Base-by-base conservation (phyloP, 2,797 vertebrate species). In the Paratrypauchen microcephalus region DNA sequence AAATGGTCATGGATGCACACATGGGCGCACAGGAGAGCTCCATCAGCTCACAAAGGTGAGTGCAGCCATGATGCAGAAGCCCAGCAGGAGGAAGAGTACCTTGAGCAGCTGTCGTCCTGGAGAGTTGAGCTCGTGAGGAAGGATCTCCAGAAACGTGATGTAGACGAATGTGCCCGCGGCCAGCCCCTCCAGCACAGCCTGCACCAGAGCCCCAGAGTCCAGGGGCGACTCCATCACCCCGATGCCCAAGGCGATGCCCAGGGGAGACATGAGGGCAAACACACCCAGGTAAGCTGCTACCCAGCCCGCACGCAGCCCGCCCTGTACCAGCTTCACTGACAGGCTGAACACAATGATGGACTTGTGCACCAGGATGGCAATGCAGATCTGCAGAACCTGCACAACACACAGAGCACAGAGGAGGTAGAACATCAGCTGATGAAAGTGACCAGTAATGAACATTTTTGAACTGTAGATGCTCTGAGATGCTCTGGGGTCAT, bases 91-190 rank as follows among this genome's bases (percentile, higher is more conserved):
- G 85, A 96, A 96, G 65, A 94, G 66, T 78, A 95, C 95, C 82
- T 97, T 97, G 70, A 93, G 88, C 13, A 97, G 90, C 81, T 94
- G 95, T 66, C 79, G 87, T 71, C 93, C 94, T 0, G 91, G 89
- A 1, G 93, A 88, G 84, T 94, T 95, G 54, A 97, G 92, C 71
- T 97, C 95, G 13, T 94, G 93, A 0, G 96, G 96, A 45, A 97
- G 91, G 86, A 97, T 96, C 88, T 97, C 96, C 74, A 97, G 70
- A 75, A 97, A 97, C 76, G 96, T 97, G 87, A 97, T 95, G 76
- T 97, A 97, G 15, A 97, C 50, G 62, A 97, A 97, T 0, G 96
- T 97, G 8, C 96, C 96, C 0, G 95, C 94, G 0, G 96, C 92
- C 26, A 97, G 83, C 2, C 96, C 95, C 82, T 96, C 95, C 79